A percentile compares a stretch with the other conserved stretches of the same genome.
Evolutionary conservation across 2,888 invertebrate species (phyloP).

Genomic region (Ptychoptera contaminata): DNA sequence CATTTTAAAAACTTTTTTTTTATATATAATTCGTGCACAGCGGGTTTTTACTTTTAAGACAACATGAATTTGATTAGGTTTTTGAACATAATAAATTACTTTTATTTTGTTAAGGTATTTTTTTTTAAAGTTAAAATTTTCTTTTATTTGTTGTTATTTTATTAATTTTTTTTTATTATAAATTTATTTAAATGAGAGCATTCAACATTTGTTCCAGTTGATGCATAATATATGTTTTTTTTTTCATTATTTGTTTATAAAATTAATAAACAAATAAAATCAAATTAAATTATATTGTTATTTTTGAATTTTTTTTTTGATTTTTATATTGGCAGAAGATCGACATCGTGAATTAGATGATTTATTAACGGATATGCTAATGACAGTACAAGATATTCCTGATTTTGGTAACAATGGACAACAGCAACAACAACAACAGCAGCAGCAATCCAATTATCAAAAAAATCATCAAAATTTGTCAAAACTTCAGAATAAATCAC

Average conservation of each 20-base stretch:
- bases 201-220: neutral
- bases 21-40: too few species aligned
- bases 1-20: too few species aligned
- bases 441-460: constrained; percentile 6
- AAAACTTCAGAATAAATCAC: constrained; percentile 7
- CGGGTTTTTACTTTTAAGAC: too few species aligned
- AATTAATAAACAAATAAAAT: neutral
- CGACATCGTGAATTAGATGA: constrained; percentile 65
- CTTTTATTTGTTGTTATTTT: too few species aligned
- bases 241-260: neutral
- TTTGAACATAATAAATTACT: too few species aligned
- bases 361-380: constrained; percentile 70
- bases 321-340: constrained; percentile 13
- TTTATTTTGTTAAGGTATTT: too few species aligned
- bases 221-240: neutral
- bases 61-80: too few species aligned
- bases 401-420: constrained; percentile 24
- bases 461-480: constrained; percentile 10
- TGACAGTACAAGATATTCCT: constrained; percentile 72
- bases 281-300: constrained; percentile 2
- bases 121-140: too few species aligned
- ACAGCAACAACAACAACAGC: constrained; percentile 1
- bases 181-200: too few species aligned
- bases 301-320: constrained; percentile 6
- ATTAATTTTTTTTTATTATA: too few species aligned